A percentile compares a stretch with the other conserved stretches of the same genome.
phyloP scores from a whole-genome alignment of 2,888 invertebrate genomes.

The Petrophora chlorosata region DNA sequence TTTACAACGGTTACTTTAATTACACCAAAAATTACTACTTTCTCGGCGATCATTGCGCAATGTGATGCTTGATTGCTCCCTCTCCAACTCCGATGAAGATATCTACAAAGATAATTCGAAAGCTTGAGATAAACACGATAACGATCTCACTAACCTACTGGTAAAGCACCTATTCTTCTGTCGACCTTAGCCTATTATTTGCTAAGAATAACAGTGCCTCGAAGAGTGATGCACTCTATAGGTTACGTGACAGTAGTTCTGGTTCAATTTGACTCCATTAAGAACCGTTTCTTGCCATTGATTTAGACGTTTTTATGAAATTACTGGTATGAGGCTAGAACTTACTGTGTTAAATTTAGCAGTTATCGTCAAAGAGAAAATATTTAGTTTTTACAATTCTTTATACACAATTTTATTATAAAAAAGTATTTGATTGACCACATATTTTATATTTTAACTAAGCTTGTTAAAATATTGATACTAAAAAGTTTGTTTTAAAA shows the following conservation, averaged over 20 bases:
- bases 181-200: conserved; percentile 37
- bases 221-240: not conserved
- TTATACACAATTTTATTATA: too few relatives aligned
- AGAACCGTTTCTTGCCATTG: conserved; percentile 28
- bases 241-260: conserved; percentile 1
- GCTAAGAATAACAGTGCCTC: conserved; percentile 33
- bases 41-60: conserved; percentile 9
- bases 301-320: too few relatives aligned
- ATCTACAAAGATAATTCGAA: conserved; percentile 6
- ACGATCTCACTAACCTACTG: conserved; percentile 1
- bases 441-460: too few relatives aligned
- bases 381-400: too few relatives aligned
- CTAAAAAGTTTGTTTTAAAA: not conserved
- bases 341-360: too few relatives aligned
- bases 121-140: conserved; percentile 11
- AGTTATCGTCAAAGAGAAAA: too few relatives aligned
- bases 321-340: too few relatives aligned
- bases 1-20: not conserved
- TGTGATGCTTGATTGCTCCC: conserved; percentile 18
- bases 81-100: conserved; percentile 10
- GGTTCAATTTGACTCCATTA: conserved; percentile 39
- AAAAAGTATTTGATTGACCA: too few relatives aligned
- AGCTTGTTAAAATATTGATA: too few relatives aligned
- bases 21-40: conserved; percentile 4
- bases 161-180: conserved; percentile 15